These are phyloP conservation scores for Gobionotothen gibberifrons DNA, from an alignment of 2,797 vertebrate species.

Conservation along the genomic window DNA sequence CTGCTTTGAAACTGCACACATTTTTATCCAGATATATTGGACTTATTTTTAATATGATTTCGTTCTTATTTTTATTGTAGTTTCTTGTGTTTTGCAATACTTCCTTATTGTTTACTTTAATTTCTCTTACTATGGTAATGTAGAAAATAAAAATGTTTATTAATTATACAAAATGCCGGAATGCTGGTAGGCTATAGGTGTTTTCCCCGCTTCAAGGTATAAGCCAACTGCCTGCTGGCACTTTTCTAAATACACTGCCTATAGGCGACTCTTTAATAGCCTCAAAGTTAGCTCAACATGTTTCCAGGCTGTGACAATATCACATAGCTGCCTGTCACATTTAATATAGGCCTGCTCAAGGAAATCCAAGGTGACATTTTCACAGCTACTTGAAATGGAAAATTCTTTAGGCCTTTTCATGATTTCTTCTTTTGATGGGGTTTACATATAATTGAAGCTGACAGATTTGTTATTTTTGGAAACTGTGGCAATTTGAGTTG, in stretches of 20 bases:
- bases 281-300: neutral
- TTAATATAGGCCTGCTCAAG: neutral
- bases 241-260: too few relatives aligned
- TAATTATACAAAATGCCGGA: too few relatives aligned
- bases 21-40: too few relatives aligned
- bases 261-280: neutral
- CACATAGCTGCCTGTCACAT: neutral
- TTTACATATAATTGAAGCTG: conserved; percentile 13
- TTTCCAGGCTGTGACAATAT: neutral
- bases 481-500: conserved; percentile 21
- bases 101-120: too few relatives aligned
- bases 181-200: neutral
- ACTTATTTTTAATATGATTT: too few relatives aligned
- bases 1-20: too few relatives aligned
- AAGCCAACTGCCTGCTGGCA: neutral
- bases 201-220: neutral
- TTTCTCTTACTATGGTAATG: too few relatives aligned
- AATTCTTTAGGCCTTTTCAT: neutral
- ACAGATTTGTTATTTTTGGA: conserved; percentile 37
- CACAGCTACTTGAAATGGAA: conserved; percentile 19
- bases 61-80: too few relatives aligned
- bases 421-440: conserved; percentile 12
- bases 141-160: too few relatives aligned
- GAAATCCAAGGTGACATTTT: conserved; percentile 17
- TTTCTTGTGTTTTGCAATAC: too few relatives aligned